These are phyloP conservation scores for Monochamus alternatus DNA, from an alignment of 2,888 invertebrate species.

Conservation along the genomic window DNA sequence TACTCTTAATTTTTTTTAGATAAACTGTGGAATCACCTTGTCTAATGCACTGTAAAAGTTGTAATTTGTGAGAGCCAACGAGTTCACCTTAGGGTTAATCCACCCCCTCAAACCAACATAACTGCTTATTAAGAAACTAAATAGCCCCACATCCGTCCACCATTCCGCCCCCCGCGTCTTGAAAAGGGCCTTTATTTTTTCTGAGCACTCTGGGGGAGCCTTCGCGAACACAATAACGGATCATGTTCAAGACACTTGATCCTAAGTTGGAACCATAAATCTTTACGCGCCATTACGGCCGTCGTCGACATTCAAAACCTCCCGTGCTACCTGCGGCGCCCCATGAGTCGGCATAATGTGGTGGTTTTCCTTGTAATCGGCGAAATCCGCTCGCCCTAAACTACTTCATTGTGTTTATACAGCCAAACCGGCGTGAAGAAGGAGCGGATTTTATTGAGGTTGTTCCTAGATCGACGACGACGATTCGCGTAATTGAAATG, in stretches of 20 bases:
- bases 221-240: constrained; percentile 47
- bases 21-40: too few species aligned
- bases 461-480: background rate
- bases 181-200: constrained; percentile 13
- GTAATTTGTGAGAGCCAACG: too few species aligned
- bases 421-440: constrained; percentile 13
- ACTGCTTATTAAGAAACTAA: background rate
- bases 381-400: constrained; percentile 23
- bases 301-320: constrained; percentile 45
- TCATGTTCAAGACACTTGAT: constrained; percentile 54
- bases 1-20: too few species aligned
- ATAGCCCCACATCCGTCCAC: background rate
- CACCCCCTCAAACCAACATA: too few species aligned
- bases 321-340: constrained; percentile 40
- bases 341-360: constrained; percentile 33
- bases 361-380: constrained; percentile 29
- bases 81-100: too few species aligned
- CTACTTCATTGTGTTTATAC: constrained; percentile 31
- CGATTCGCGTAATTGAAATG: background rate
- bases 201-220: constrained; percentile 24
- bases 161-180: background rate
- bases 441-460: background rate
- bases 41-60: too few species aligned
- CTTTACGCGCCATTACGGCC: constrained; percentile 57
- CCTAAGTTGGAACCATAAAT: constrained; percentile 53